Conservation (phyloP, 2,113 vertebrate species). For the Oxygymnocypris stewartii region DNA sequence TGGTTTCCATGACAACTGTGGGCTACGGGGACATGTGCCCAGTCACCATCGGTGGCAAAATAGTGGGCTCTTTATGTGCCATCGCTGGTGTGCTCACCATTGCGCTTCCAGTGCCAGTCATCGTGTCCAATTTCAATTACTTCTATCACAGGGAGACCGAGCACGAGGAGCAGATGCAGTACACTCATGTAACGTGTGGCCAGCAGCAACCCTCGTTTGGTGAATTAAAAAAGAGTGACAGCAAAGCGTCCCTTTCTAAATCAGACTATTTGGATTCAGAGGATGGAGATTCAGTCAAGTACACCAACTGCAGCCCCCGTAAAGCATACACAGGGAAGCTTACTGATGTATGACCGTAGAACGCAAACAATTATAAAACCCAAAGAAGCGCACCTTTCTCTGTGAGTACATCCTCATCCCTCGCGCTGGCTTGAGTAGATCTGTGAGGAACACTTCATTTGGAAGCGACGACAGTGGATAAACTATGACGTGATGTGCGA, state of each 20-base stretch:
- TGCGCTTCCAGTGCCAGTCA: conserved; percentile 90
- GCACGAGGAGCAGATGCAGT: conserved; percentile 90
- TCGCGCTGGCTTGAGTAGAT: conserved; percentile 60
- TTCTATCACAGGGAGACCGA: conserved; percentile 96
- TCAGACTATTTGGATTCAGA: conserved; percentile 82
- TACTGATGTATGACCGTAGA: conserved; percentile 83
- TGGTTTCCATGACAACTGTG: conserved; percentile 96
- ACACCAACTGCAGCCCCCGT: conserved; percentile 84
- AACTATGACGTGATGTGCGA: conserved; percentile 21
- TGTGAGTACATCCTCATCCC: conserved; percentile 52
- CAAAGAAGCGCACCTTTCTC: conserved; percentile 43
- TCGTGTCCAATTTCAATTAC: conserved; percentile 97
- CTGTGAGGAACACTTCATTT: conserved; percentile 44
- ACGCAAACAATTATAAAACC: conserved; percentile 28
- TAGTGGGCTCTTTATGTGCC: conserved; percentile 92
- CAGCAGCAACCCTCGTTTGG: conserved; percentile 79
- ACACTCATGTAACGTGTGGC: conserved; percentile 91
- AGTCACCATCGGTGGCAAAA: conserved; percentile 93
- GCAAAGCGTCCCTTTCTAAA: conserved; percentile 82
- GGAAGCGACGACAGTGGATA: conserved; percentile 38
- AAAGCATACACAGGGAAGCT: conserved; percentile 83
- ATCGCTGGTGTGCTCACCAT: conserved; percentile 93
- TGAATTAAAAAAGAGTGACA: conserved; percentile 80
- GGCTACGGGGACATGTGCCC: conserved; percentile 97
- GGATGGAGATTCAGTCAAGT: conserved; percentile 80